Evolutionary conservation across 2,888 invertebrate species (phyloP).

Genomic region (Osmoderma eremita): DNA sequence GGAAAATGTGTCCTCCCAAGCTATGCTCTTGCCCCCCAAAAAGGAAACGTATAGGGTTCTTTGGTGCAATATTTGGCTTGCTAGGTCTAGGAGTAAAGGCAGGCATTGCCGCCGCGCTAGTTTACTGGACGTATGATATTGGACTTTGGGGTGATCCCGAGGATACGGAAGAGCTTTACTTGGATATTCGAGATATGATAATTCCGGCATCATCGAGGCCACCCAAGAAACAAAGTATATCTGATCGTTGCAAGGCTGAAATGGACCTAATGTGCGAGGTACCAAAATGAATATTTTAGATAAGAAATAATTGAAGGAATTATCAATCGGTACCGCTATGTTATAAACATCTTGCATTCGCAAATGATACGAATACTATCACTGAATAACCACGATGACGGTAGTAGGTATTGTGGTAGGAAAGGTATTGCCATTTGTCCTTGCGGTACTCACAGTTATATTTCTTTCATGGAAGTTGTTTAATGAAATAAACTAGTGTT

Average conservation of each 20-base stretch:
- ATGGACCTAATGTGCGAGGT: constrained; percentile 51
- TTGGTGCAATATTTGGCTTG: constrained; percentile 39
- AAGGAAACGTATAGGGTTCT: constrained; percentile 38
- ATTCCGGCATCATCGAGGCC: constrained; percentile 11
- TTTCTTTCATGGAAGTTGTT: too few relatives aligned
- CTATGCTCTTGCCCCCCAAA: constrained; percentile 57
- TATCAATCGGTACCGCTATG: too few relatives aligned
- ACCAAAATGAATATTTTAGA: not conserved
- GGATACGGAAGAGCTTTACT: constrained; percentile 61
- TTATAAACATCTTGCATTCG: too few relatives aligned
- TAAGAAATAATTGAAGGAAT: too few relatives aligned
- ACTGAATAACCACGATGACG: too few relatives aligned
- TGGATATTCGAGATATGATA: constrained; percentile 43
- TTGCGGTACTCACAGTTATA: too few relatives aligned
- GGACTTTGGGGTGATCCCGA: constrained; percentile 62
- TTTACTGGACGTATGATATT: constrained; percentile 61
- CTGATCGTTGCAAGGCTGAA: constrained; percentile 54
- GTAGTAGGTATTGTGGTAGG: too few relatives aligned
- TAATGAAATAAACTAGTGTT: too few relatives aligned
- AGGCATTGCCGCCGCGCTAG: constrained; percentile 57
- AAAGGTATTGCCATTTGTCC: too few relatives aligned
- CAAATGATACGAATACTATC: too few relatives aligned
- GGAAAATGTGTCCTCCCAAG: constrained; percentile 57
- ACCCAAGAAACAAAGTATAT: constrained; percentile 47
- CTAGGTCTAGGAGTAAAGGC: constrained; percentile 59